A percentile compares a stretch with the other conserved stretches of the same genome.
phyloP scores from a whole-genome alignment of 1,140 invertebrate species.

The Leguminivora glycinivorella region DNA sequence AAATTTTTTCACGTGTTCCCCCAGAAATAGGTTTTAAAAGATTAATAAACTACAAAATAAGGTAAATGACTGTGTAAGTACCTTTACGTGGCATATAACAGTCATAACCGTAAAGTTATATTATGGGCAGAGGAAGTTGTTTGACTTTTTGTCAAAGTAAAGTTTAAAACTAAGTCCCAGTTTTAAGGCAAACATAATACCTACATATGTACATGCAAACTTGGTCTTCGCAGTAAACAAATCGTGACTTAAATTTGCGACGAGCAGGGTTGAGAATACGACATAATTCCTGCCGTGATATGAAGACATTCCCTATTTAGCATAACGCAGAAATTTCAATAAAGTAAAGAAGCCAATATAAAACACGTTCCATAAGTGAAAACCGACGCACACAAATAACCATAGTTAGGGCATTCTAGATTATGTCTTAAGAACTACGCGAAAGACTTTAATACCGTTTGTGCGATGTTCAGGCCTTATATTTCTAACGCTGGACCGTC shows the following conservation, averaged over 20 bases:
- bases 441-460: not conserved
- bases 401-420: not conserved
- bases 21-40: too few relatives aligned
- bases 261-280: not conserved
- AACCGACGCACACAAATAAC: constrained; percentile 8
- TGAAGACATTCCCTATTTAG: not conserved
- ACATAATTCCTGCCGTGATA: not conserved
- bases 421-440: not conserved
- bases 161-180: not conserved
- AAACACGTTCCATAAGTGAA: constrained; percentile 8
- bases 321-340: not conserved
- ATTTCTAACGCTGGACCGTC: not conserved
- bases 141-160: too few relatives aligned
- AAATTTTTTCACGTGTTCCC: too few relatives aligned
- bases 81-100: too few relatives aligned
- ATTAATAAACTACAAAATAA: too few relatives aligned
- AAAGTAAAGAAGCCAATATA: constrained; percentile 8
- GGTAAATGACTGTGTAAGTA: too few relatives aligned
- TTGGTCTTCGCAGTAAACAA: too few relatives aligned
- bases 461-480: not conserved
- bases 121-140: too few relatives aligned
- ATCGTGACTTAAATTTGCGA: not conserved
- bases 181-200: not conserved
- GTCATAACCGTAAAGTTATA: too few relatives aligned
- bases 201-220: too few relatives aligned